Evolutionary conservation across 2,113 vertebrate species (phyloP), one percentile per base, ranked within the genome.

Genomic region (Pterocles burchelli): DNA sequence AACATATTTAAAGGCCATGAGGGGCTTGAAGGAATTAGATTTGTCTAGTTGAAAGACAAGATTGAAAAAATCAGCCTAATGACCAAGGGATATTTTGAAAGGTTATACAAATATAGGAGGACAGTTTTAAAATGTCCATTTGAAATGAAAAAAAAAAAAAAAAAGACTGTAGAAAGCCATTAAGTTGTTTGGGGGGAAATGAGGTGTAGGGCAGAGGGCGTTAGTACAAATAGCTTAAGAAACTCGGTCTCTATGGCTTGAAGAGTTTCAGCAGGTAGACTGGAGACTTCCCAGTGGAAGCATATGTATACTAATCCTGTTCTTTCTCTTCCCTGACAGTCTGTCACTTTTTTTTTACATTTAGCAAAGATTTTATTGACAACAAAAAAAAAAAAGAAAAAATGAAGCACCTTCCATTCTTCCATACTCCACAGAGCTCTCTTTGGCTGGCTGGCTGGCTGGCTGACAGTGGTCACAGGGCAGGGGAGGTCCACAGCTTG

Each of bases 21-120:
- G 1, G 0, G 58, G 62, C 75, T 17, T 76, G 79, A 92, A 78
- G 41, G 87, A 68, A 88, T 85, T 76, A n/a, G 63, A 85, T 88
- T 84, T 85, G 61, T 77, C 55, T 88, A 17, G 57, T 13, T 95
- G 79, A 92, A 92, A 88, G 71, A 81, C 51, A 79, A 74, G 79
- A 46, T 52, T 90, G 61, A 58, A 79, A 79, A 85, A 72, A 10
- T 41, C 73, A 87, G 48, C 25, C 67, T 59, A 59, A 59, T 46
- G 52, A 62, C 63, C 15, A 57, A 34, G 24, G 31, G 19, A 25
- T 70, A 52, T 81, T 87, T 95, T 92, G 59, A 79, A 76, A 89
- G 25, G 33, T 76, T 45, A 61, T 18, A 43, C 18, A 71, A 58
- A 73, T 45, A 74, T 45, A 70, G 9, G 29, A 84, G 10, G 65